Conservation (phyloP, 2,888 invertebrate species). For the Hemicrepidius hirtus region DNA sequence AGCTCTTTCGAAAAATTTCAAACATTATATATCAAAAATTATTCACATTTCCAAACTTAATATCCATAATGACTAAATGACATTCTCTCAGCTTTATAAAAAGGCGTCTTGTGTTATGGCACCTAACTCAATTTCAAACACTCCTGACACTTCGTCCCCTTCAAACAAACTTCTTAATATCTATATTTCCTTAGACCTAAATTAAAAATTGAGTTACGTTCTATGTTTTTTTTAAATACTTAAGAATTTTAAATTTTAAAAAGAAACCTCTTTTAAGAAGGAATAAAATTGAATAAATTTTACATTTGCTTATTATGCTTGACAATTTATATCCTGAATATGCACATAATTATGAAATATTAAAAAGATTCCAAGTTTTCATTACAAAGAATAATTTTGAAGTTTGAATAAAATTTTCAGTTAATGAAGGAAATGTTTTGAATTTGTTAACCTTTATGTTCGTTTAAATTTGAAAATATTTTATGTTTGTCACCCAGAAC, state of each 20-base stretch:
- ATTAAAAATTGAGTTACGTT: neutral
- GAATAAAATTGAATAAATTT: slow-evolving; percentile 6
- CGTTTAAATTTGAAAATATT: neutral
- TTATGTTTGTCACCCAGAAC: too few species aligned
- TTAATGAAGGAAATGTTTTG: neutral
- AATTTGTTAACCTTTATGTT: neutral
- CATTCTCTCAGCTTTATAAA: too few species aligned
- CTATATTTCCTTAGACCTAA: neutral
- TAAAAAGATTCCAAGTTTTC: slow-evolving; percentile 11
- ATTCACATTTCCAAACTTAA: too few species aligned
- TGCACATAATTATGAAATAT: slow-evolving; percentile 18
- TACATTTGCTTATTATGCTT: neutral
- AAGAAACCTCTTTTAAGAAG: too few species aligned
- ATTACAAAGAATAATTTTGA: neutral
- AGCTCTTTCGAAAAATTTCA: too few species aligned
- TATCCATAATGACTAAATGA: too few species aligned
- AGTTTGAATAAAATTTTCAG: slow-evolving; percentile 3
- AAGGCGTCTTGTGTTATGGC: too few species aligned
- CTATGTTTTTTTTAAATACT: too few species aligned
- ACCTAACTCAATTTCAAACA: neutral
- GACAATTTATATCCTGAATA: neutral
- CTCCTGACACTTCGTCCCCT: neutral
- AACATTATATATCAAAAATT: too few species aligned
- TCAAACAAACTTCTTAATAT: neutral
- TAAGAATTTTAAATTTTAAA: too few species aligned